phyloP scores from a whole-genome alignment of 1,140 invertebrate genomes.

The Arctopsyche grandis region DNA sequence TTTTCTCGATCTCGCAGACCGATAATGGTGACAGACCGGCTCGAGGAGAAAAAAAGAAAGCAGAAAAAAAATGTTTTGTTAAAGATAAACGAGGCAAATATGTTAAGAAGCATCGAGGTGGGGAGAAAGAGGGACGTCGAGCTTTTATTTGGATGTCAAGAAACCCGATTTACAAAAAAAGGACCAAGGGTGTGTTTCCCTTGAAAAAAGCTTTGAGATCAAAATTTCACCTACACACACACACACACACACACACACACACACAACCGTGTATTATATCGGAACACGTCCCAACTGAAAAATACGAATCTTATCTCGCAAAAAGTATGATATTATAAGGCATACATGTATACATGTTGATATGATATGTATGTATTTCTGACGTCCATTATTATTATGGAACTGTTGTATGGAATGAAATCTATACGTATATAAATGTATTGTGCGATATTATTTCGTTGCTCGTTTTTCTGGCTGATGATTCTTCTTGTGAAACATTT shows the following conservation, averaged over 20 bases:
- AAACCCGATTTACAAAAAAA: slow-evolving; percentile 20
- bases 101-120: slow-evolving; percentile 9
- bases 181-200: neutral
- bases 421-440: too few relatives aligned
- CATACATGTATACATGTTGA: too few relatives aligned
- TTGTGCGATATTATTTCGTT: too few relatives aligned
- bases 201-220: slow-evolving; percentile 16
- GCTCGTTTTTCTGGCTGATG: too few relatives aligned
- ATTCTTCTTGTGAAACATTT: neutral
- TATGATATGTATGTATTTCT: too few relatives aligned
- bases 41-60: neutral
- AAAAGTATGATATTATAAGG: too few relatives aligned
- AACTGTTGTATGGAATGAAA: too few relatives aligned
- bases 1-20: neutral
- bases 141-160: slow-evolving; percentile 18
- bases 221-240: slow-evolving; percentile 1
- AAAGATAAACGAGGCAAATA: slow-evolving; percentile 24
- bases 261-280: neutral
- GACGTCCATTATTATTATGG: too few relatives aligned
- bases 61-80: slow-evolving; percentile 19
- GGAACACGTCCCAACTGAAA: neutral
- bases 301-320: neutral
- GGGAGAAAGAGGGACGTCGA: neutral
- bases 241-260: too few relatives aligned
- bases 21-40: slow-evolving; percentile 14